A percentile compares a stretch with the other conserved stretches of the same genome.
Conservation (phyloP, 2,113 vertebrate species). For the Prochilodus magdalenae region DNA sequence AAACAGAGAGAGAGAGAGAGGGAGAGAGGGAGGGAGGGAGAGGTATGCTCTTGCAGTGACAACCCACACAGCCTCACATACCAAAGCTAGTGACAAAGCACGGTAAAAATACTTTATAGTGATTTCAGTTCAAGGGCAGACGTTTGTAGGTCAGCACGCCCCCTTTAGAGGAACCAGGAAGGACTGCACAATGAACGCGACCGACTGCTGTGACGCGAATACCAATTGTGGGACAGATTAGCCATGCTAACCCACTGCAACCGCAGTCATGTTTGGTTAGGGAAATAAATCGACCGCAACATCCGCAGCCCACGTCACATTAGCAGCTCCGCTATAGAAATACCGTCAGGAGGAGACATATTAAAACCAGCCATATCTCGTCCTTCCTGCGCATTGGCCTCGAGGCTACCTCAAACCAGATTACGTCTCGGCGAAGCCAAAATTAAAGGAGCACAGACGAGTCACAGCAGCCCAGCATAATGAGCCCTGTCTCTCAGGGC, state of each 20-base stretch:
- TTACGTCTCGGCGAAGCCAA: neutral
- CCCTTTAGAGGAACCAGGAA: slow-evolving; percentile 28
- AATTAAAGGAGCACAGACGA: neutral
- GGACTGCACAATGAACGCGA: slow-evolving; percentile 28
- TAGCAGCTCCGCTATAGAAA: neutral
- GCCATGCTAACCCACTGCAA: slow-evolving; percentile 23
- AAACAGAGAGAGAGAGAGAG: neutral
- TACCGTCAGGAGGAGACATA: neutral
- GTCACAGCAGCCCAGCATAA: neutral
- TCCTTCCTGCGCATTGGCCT: neutral
- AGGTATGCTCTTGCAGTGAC: neutral
- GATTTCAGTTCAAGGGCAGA: slow-evolving; percentile 46
- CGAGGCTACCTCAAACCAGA: neutral
- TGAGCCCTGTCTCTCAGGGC: neutral
- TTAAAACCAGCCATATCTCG: neutral
- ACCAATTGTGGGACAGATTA: slow-evolving; percentile 26
- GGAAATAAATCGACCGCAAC: neutral
- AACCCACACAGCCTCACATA: slow-evolving; percentile 9
- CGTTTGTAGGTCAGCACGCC: slow-evolving; percentile 49
- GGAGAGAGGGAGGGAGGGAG: neutral
- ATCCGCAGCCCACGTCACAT: neutral
- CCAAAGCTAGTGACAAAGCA: slow-evolving; percentile 43
- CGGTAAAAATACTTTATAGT: slow-evolving; percentile 50
- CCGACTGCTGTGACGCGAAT: slow-evolving; percentile 31
- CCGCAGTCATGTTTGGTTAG: slow-evolving; percentile 32